A percentile compares a stretch with the other conserved stretches of the same genome.
Conservation (phyloP, 1,140 invertebrate genomes). For the Probaryconus sp. region DNA sequence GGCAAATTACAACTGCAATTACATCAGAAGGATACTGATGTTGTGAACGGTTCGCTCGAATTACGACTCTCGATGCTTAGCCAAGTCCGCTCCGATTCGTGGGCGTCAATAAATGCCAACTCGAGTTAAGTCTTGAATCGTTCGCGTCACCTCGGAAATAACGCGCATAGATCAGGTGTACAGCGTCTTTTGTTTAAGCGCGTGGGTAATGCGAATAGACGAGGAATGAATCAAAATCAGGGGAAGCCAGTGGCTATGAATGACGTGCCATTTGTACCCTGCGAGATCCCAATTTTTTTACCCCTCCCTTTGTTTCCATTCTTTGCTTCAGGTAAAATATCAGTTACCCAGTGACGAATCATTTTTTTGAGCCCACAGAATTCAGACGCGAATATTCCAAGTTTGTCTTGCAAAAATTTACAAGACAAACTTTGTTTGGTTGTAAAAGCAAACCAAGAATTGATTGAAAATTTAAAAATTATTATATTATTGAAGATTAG, state of each 20-base stretch:
- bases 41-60: not conserved
- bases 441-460: too few species aligned
- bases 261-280: conserved; percentile 70
- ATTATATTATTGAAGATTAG: too few species aligned
- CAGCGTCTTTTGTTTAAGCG: conserved; percentile 44
- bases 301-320: too few species aligned
- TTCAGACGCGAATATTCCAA: too few species aligned
- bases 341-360: conserved; percentile 23
- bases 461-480: too few species aligned
- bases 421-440: too few species aligned
- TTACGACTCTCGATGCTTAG: conserved; percentile 2
- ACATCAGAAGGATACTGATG: conserved; percentile 10
- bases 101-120: conserved; percentile 49
- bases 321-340: conserved; percentile 67
- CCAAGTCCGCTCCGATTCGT: not conserved
- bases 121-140: conserved; percentile 11
- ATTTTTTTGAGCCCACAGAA: too few species aligned
- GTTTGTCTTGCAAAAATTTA: too few species aligned
- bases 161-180: conserved; percentile 55
- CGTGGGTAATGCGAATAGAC: conserved; percentile 65
- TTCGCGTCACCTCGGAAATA: conserved; percentile 8
- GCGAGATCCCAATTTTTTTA: conserved; percentile 30
- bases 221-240: conserved; percentile 71
- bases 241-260: conserved; percentile 66
- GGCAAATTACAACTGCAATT: conserved; percentile 41